Base-by-base conservation (phyloP, 2,113 vertebrate genomes). In the Heptranchias perlo region DNA sequence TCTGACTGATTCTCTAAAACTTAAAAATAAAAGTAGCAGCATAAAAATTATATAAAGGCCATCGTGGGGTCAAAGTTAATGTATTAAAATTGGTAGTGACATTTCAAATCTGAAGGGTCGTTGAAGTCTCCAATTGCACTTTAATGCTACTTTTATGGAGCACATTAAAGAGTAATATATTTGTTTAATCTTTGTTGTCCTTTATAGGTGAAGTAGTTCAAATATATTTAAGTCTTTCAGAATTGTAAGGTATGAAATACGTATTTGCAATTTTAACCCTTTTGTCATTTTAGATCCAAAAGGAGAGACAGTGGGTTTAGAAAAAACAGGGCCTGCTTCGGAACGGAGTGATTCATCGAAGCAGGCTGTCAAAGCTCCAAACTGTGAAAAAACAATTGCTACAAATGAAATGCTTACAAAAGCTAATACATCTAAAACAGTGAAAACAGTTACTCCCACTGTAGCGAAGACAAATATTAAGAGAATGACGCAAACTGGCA, bases 321-420 rank as follows among this genome's bases (percentile, higher is more conserved):
- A 97, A 97, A 99, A 98, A 97, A 97, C 97, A 28, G 97, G 96
- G 96, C 96, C 97, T 14, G 98, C 98, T 97, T 98, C 98, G 96
- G 98, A 98, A 97, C 97, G 97, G 69, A 99, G 98, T 39, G 98
- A 99, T 96, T 98, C 98, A 16, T 23, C 96, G 86, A 98, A 98
- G 97, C 98, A 98, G 86, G 96, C 96, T 96, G 49, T 96, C 96
- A 97, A 98, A 97, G 96, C 96, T 96, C 96, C 97, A 96, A 84
- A 0, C 49, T 4, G 86, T n/a, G 96, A 97, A 96, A 97, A 98
- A 96, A 86, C 96, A 96, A 4, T 96, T 18, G 44, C 96, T 62
- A 96, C 97, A 96, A 92, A 92, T 62, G 97, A 98, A 94, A 97
- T 97, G 96, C 97, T 97, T 69, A 28, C n/a, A 95, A 99, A 98